Base-by-base conservation (phyloP, 2,888 invertebrate genomes). In the Microctonus aethiopoides region DNA sequence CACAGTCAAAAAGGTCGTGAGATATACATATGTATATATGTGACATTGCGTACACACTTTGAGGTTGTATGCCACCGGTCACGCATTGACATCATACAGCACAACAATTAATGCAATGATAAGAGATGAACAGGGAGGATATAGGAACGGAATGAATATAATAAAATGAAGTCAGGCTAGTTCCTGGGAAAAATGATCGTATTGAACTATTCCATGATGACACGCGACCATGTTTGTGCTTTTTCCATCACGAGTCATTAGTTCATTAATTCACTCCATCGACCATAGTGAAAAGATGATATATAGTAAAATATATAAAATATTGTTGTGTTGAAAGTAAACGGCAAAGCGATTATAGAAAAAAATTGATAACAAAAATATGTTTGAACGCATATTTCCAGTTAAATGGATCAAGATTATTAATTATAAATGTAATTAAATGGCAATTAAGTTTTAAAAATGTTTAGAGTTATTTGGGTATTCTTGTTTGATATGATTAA, bases 221-320 rank as follows among this genome's bases (percentile, higher is more conserved):
- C 82, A 83, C 82, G 79, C 76, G 82, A 76, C 78, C 54, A 22
- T 82, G 81, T 83, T 83, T 83, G 78, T 78, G 61, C 76, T 72
- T 72, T 46, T 75, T 73, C 65, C 72, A 78, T 81, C 72, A 80
- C 80, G 80, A 80, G 74, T 79, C 82, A 79, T 83, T 83, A 78
- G 77, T 69, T 75, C 75, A 73, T 75, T 73, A 77, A 78, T 75
- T 74, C 77, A 68, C 74, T 75, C 75, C 57, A 73, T 71, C 74
- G 66, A 72, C 64, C 67, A 13, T n/a, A 22, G 24, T 46, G n/a
- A 16, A 20, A 36, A 46, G 62, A 65, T 26, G 39, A 16, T 36
- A 20, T 3, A 34, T 34, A 20, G 10, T 26, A 13, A 22, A 54
- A 13, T 54, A n/a, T 13, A 26, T 54, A 9, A 26, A 26, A 1